Conservation (phyloP, 2,888 invertebrate species). For the Epicampocera succincta region DNA sequence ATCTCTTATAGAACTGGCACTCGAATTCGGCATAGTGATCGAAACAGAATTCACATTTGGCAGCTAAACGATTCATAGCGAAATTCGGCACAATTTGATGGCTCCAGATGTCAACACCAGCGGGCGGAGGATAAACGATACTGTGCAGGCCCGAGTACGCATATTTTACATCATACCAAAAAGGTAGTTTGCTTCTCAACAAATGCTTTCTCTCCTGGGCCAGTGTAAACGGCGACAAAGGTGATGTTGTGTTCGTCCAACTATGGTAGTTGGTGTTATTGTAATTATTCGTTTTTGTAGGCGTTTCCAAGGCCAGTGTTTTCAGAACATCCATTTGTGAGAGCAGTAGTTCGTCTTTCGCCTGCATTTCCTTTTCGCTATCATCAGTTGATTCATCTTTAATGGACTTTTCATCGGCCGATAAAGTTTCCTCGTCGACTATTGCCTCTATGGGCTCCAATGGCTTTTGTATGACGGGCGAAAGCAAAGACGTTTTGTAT, state of each 20-base stretch:
- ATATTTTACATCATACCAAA: conserved; percentile 81
- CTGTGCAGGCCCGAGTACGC: conserved; percentile 81
- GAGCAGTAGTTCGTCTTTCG: conserved; percentile 57
- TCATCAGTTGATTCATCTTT: conserved; percentile 59
- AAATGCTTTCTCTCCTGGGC: conserved; percentile 62
- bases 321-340: conserved; percentile 72
- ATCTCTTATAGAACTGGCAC: conserved; percentile 84
- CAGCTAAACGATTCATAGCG: conserved; percentile 80
- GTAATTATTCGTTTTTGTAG: conserved; percentile 22
- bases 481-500: conserved; percentile 61
- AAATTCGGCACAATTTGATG: conserved; percentile 80
- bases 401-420: conserved; percentile 63
- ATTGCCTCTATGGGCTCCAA: conserved; percentile 17
- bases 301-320: conserved; percentile 64
- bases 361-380: background rate
- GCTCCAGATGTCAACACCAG: conserved; percentile 81
- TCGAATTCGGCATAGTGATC: conserved; percentile 83
- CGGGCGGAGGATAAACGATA: conserved; percentile 80
- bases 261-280: conserved; percentile 5
- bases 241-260: too few relatives aligned
- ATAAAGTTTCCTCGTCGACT: conserved; percentile 62
- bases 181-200: conserved; percentile 77
- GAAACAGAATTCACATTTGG: conserved; percentile 84
- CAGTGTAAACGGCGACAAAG: conserved; percentile 11
- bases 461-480: conserved; percentile 22